Evolutionary conservation across 2,797 vertebrate genomes (phyloP), one percentile per base, ranked within the genome.

Genomic region (Cuniculus paca): DNA sequence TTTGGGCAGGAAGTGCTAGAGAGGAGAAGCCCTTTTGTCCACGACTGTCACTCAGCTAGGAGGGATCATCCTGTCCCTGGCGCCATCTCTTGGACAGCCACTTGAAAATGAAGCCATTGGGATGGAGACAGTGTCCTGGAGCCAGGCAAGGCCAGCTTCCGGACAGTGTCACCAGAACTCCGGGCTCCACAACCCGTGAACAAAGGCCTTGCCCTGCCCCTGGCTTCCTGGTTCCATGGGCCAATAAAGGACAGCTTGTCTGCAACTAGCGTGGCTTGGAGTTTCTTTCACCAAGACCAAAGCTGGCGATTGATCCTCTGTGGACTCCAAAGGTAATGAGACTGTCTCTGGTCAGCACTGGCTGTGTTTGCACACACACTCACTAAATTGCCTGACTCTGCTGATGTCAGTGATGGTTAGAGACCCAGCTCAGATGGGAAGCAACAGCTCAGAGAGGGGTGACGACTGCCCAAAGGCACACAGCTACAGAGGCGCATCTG

Each of bases 161-260:
- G 19, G 31, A 5, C 19, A 9, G 78, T 6, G 6, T 79, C 61
- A 39, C 63, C 22, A 34, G 42, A 50, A 24, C 9, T 17, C 72
- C 54, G 28, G 52, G 58, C 48, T 82, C 39, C 34, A 74, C 36
- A 22, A 34, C 28, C 24, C 7, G 1, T 16, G 34, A 84, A 36
- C 8, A 1, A 77, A 54, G 12, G 5, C n/a, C 52, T 54, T 54
- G 52, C 14, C 17, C 45, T 39, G 68, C 42, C 10, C 36, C 19
- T 1, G n/a, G 39, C 20, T 58, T 83, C 75, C 68, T 58, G 61
- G 39, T 75, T 39, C 26, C 5, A 0, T 10, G 54, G 77, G 54
- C 58, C 88, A 77, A 48, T 96, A 94, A 94, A 90, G 48, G 20
- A 58, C 52, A 58, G 6, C 16, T 77, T 90, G n/a, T 81, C 83